A percentile compares a stretch with the other conserved stretches of the same genome.
Conservation (phyloP, 2,888 invertebrate species). For the Tiliacea aurago region DNA sequence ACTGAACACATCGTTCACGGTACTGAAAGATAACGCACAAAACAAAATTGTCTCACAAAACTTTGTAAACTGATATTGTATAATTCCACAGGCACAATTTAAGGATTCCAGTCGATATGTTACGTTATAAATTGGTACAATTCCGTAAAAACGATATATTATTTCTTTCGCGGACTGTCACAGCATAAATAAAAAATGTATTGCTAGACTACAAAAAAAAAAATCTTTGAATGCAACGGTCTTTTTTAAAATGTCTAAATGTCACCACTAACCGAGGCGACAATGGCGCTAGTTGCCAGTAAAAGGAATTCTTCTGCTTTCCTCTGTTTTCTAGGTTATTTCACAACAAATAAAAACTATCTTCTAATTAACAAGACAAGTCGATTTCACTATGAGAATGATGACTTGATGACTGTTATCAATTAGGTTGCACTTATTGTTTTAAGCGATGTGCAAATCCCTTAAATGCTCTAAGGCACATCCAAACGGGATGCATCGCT, state of each 20-base stretch:
- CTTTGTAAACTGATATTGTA: slow-evolving; percentile 40
- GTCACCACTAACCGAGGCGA: background rate
- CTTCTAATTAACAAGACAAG: background rate
- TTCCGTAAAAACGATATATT: slow-evolving; percentile 54
- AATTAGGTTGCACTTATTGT: background rate
- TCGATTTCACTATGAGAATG: background rate
- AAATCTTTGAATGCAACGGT: slow-evolving; percentile 77
- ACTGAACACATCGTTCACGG: slow-evolving; percentile 74
- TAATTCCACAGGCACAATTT: slow-evolving; percentile 44
- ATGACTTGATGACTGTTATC: background rate
- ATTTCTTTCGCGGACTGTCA: slow-evolving; percentile 66
- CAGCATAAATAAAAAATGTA: slow-evolving; percentile 73
- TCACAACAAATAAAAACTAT: background rate
- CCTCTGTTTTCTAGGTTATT: background rate
- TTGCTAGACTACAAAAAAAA: slow-evolving; percentile 70
- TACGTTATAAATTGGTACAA: slow-evolving; percentile 44
- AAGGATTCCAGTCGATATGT: slow-evolving; percentile 34
- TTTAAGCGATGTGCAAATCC: background rate
- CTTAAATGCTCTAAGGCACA: too few species aligned
- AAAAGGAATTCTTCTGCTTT: background rate
- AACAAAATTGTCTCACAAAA: slow-evolving; percentile 51
- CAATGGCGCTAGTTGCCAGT: slow-evolving; percentile 54
- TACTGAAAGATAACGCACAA: slow-evolving; percentile 60
- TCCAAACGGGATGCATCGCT: background rate
- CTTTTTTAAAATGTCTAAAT: slow-evolving; percentile 24